A percentile compares a stretch with the other conserved stretches of the same genome.
These are phyloP conservation scores for Melanotaenia parkinsoni DNA, from an alignment of 2,797 vertebrate species.

Conservation along the genomic window DNA sequence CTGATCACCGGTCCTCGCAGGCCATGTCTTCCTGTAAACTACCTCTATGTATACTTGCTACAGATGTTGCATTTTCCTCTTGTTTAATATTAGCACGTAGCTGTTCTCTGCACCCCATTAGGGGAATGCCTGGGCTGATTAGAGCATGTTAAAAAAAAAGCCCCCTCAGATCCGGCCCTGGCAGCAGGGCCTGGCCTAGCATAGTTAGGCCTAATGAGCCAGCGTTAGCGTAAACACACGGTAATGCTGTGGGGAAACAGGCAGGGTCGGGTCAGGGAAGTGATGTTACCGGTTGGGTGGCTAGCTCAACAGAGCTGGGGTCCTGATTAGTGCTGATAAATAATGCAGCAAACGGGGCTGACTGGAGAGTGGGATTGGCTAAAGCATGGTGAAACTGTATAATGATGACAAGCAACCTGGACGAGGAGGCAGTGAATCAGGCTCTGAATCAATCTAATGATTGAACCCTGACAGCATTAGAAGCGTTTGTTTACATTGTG, in stretches of 20 bases:
- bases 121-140: slow-evolving; percentile 64
- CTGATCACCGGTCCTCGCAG: slow-evolving; percentile 76
- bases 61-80: slow-evolving; percentile 68
- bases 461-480: slow-evolving; percentile 39
- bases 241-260: slow-evolving; percentile 78
- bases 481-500: slow-evolving; percentile 25
- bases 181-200: slow-evolving; percentile 68
- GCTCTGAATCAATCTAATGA: slow-evolving; percentile 48
- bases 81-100: slow-evolving; percentile 77
- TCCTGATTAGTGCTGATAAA: slow-evolving; percentile 82
- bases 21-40: slow-evolving; percentile 72
- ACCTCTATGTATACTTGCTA: slow-evolving; percentile 62
- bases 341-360: slow-evolving; percentile 72
- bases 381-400: slow-evolving; percentile 55
- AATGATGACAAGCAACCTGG: slow-evolving; percentile 64
- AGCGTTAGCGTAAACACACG: slow-evolving; percentile 77
- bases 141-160: slow-evolving; percentile 73
- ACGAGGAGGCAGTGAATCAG: slow-evolving; percentile 62
- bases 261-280: slow-evolving; percentile 80
- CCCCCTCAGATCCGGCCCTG: slow-evolving; percentile 54
- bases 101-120: slow-evolving; percentile 56
- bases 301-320: slow-evolving; percentile 70
- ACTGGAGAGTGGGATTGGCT: slow-evolving; percentile 67
- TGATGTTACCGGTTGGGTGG: slow-evolving; percentile 79
- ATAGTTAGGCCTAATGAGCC: slow-evolving; percentile 78